Base-by-base conservation (phyloP, 2,797 vertebrate genomes). In the Dendrocincla tyrannina region DNA sequence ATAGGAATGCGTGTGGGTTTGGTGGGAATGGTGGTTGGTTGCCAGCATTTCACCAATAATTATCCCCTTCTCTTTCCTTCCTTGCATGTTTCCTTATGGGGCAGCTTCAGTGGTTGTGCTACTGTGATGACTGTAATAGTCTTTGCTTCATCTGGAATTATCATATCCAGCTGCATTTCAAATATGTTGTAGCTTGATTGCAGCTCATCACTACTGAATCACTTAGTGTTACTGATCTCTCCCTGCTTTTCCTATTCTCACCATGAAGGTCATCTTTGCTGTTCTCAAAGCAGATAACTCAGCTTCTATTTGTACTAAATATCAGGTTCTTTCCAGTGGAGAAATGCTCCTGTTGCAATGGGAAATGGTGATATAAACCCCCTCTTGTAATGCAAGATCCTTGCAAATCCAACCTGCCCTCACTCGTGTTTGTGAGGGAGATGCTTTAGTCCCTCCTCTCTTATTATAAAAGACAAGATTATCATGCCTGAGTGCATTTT, bases 361-460 rank as follows among this genome's bases (percentile, higher is more conserved):
- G 37, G 37, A 74, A 75, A 41, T 17, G 15, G 24, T 52, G 68
- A 46, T 42, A 27, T 2, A 89, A 78, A 59, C 4, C 22, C 8
- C 2, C 14, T 35, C 10, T 32, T 58, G 39, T 19, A 22, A 9
- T 7, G 17, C 8, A 67, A 85, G 37, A 33, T 53, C 32, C 39
- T 58, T 17, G 6, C 0, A 0, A 41, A 39, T 62, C 33, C 47
- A 41, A 7, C n/a, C 17, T 11, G 3, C 33, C 62, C 20, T 47
- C 23, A 19, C 28, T 35, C 5, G 6, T 13, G 17, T 50, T 42
- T 79, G 22, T 69, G 44, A 84, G 35, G 8, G 53, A 35, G 23
- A 76, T 75, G 55, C 37, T 67, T 50, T 66, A 59, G 28, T 74
- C 41, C 28, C 52, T 76, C 59, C 15, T 77, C 73, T 68, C 19